These are phyloP conservation scores for Andrena hattorfiana DNA, from an alignment of 2,888 invertebrate genomes.

Conservation along the genomic window DNA sequence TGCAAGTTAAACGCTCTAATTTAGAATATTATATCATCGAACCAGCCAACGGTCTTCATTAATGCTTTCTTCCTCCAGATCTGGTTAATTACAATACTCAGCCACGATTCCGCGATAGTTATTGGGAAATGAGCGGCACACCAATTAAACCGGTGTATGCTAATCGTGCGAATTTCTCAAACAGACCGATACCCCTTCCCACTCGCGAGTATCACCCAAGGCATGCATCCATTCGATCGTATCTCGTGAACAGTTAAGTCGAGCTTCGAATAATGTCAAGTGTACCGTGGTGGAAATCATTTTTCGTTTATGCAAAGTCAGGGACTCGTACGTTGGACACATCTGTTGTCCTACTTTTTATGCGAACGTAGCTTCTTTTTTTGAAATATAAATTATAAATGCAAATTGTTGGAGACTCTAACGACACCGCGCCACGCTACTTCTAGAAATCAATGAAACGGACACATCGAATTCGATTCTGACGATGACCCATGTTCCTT, in stretches of 20 bases:
- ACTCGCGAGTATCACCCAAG: slow-evolving; percentile 30
- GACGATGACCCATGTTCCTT: background rate
- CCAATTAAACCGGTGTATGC: slow-evolving; percentile 63
- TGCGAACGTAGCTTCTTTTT: no score
- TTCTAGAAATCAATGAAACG: background rate
- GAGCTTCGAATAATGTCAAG: background rate
- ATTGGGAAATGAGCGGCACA: slow-evolving; percentile 63
- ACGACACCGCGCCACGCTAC: background rate
- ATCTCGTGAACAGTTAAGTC: background rate
- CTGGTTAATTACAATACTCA: slow-evolving; percentile 57
- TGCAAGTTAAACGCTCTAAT: background rate
- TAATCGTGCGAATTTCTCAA: slow-evolving; percentile 64
- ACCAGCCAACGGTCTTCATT: slow-evolving; percentile 13
- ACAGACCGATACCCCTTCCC: slow-evolving; percentile 15
- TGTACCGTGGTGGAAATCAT: background rate
- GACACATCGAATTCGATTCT: background rate
- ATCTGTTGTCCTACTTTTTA: no score
- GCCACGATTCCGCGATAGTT: slow-evolving; percentile 56
- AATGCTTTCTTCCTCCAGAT: background rate
- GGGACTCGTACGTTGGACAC: no score
- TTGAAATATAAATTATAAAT: no score
- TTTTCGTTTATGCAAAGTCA: background rate
- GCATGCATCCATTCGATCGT: slow-evolving; percentile 18
- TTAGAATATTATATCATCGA: slow-evolving; percentile 3
- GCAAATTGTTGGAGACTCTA: background rate